Conservation (phyloP, 2,113 vertebrate genomes). For the Onychorhynchus coronatus region DNA sequence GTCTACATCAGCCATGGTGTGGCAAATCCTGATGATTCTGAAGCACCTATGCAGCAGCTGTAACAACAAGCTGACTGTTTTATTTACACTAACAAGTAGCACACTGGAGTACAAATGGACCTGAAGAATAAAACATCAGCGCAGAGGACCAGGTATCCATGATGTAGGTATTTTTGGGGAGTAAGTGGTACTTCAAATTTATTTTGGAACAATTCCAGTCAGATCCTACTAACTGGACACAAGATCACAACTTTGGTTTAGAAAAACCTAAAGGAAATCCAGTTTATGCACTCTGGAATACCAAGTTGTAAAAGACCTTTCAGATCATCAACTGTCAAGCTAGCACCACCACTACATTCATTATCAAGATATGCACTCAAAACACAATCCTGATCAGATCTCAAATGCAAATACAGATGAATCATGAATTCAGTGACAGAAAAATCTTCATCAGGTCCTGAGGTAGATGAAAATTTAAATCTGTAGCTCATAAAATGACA, state of each 20-base stretch:
- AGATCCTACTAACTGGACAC: neutral
- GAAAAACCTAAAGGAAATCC: neutral
- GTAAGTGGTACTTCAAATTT: neutral
- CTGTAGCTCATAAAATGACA: neutral
- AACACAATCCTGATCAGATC: neutral
- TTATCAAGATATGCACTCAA: neutral
- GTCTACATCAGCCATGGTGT: neutral
- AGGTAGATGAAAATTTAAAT: neutral
- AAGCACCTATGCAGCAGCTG: neutral
- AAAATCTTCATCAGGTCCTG: neutral
- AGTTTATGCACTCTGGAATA: neutral
- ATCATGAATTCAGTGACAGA: neutral
- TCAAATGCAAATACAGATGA: neutral
- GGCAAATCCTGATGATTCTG: neutral
- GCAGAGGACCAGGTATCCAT: neutral
- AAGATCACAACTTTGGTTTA: neutral
- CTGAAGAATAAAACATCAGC: neutral
- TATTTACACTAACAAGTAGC: neutral
- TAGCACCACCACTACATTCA: neutral
- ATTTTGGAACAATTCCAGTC: neutral
- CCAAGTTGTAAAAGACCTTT: neutral
- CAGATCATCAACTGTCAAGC: neutral
- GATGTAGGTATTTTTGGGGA: neutral
- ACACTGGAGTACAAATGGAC: fast-evolving
- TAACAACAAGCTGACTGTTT: neutral